A percentile compares a stretch with the other conserved stretches of the same genome.
Evolutionary conservation across 1,140 invertebrate species (phyloP).

Genomic region (Odontomachus brunneus): DNA sequence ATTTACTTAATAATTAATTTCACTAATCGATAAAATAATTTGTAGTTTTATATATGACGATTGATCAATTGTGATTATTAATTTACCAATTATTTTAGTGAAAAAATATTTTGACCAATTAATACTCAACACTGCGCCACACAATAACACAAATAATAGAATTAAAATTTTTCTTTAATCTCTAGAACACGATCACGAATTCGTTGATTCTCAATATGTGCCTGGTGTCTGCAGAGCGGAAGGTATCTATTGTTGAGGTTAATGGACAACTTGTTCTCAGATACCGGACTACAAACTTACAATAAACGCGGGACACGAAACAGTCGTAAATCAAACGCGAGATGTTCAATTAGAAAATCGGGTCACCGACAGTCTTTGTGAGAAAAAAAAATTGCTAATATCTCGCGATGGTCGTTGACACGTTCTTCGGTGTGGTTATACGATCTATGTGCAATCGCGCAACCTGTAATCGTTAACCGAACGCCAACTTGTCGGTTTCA

Average conservation of each 20-base stretch:
- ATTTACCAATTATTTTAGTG: no score
- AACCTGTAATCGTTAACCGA: background rate
- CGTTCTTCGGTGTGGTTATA: background rate
- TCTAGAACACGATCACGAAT: background rate
- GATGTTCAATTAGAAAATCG: constrained; percentile 5
- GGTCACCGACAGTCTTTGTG: background rate
- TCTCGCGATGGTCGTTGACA: background rate
- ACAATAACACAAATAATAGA: background rate
- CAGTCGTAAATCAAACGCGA: background rate
- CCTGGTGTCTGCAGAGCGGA: background rate
- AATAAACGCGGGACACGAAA: background rate
- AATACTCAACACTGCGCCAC: background rate
- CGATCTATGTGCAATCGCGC: background rate
- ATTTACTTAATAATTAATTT: no score
- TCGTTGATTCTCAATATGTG: background rate
- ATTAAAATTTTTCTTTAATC: background rate
- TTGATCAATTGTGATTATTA: no score
- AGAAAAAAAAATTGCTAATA: background rate
- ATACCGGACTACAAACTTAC: background rate
- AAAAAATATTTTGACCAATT: no score
- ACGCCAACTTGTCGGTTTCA: background rate
- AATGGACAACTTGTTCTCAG: constrained; percentile 2
- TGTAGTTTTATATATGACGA: no score
- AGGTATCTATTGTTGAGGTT: constrained; percentile 6
- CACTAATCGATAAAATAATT: no score